Evolutionary conservation across 2,113 vertebrate species (phyloP).

Genomic region (Dromiciops gliroides): DNA sequence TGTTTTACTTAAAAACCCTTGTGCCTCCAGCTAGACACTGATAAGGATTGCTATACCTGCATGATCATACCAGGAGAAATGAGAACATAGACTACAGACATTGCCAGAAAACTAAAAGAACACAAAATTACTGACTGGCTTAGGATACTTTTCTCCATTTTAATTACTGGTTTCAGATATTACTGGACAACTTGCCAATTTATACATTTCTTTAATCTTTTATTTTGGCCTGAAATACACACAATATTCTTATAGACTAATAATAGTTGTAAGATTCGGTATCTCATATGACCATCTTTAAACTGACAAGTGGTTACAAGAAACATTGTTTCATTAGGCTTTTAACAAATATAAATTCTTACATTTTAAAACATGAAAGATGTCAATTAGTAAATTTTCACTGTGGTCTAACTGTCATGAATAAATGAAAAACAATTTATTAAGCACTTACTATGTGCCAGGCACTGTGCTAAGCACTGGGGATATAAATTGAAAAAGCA

Average conservation of each 20-base stretch:
- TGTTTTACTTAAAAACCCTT: constrained; percentile 16
- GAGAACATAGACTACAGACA: background rate
- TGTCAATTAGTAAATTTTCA: background rate
- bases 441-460: background rate
- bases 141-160: constrained; percentile 65
- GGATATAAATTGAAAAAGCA: background rate
- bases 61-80: background rate
- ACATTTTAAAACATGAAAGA: background rate
- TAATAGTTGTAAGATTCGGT: constrained; percentile 74
- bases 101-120: background rate
- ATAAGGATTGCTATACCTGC: fast-evolving
- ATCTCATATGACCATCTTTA: constrained; percentile 71
- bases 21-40: fast-evolving
- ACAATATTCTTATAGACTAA: constrained; percentile 63
- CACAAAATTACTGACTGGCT: background rate
- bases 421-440: background rate
- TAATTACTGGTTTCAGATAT: constrained; percentile 75
- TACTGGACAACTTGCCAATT: constrained; percentile 68
- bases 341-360: background rate
- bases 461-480: background rate
- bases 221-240: constrained; percentile 55
- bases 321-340: background rate
- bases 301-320: background rate
- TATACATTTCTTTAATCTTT: constrained; percentile 74
- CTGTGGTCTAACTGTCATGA: background rate